Percentiles rank a stretch among this genome's conserved stretches.
Conservation (phyloP, 2,888 invertebrate genomes). For the Belgica antarctica region DNA sequence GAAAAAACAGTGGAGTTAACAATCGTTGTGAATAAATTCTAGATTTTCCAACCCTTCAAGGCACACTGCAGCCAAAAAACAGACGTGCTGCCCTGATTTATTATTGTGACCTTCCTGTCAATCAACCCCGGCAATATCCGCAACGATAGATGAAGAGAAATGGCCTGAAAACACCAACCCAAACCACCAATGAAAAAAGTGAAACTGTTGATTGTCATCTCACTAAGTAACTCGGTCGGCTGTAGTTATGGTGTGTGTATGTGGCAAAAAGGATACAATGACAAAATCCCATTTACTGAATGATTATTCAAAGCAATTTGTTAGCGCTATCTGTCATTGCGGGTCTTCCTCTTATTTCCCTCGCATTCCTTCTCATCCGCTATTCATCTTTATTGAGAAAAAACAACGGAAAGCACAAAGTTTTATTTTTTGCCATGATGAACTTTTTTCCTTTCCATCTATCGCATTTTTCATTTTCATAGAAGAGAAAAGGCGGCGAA, state of each 20-base stretch:
- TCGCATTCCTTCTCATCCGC: background rate
- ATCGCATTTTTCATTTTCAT: slow-evolving; percentile 5
- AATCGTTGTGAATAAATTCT: too few relatives aligned
- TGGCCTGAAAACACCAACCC: background rate
- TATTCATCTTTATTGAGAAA: too few relatives aligned
- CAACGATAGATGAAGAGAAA: background rate
- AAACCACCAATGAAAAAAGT: background rate
- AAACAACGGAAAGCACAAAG: background rate
- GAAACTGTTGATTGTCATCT: slow-evolving; percentile 20
- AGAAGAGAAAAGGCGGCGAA: background rate
- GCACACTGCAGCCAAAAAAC: too few relatives aligned
- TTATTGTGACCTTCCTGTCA: too few relatives aligned
- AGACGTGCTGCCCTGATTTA: too few relatives aligned
- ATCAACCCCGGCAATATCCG: too few relatives aligned
- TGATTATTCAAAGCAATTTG: slow-evolving; percentile 21
- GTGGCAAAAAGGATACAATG: slow-evolving; percentile 13
- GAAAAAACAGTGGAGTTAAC: too few relatives aligned
- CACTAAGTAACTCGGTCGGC: background rate
- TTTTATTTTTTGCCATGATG: background rate
- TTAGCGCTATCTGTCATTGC: slow-evolving; percentile 5
- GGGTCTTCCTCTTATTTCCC: background rate
- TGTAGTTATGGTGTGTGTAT: background rate
- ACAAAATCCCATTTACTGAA: slow-evolving; percentile 22
- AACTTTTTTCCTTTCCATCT: too few relatives aligned
- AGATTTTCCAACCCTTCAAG: too few relatives aligned